Conservation (phyloP, 2,113 vertebrate genomes). For the Hymenochirus boettgeri region DNA sequence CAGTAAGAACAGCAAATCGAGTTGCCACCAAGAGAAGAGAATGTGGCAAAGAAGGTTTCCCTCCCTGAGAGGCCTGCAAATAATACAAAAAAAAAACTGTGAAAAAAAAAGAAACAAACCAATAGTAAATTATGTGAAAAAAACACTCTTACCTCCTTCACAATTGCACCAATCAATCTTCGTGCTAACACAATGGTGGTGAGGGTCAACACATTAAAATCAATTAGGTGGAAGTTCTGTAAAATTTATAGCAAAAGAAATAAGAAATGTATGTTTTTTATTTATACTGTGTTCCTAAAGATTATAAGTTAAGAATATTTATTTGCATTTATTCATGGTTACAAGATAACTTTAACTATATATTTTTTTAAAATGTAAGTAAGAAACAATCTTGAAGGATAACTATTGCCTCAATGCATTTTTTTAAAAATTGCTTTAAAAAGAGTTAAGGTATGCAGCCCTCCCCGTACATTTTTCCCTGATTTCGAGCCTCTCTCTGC, state of each 20-base stretch:
- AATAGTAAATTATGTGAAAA: not conserved
- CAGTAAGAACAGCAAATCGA: slow-evolving; percentile 90
- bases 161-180: slow-evolving; percentile 85
- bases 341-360: no score
- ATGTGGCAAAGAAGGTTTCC: slow-evolving; percentile 88
- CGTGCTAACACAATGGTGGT: slow-evolving; percentile 88
- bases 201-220: slow-evolving; percentile 96
- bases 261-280: no score
- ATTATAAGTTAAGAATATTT: no score
- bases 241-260: not conserved
- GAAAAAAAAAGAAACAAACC: slow-evolving; percentile 13
- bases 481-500: no score
- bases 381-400: no score
- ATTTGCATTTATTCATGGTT: no score
- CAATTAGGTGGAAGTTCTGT: slow-evolving; percentile 97
- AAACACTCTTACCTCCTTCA: slow-evolving; percentile 83
- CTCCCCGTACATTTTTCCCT: no score
- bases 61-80: slow-evolving; percentile 91
- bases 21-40: slow-evolving; percentile 85
- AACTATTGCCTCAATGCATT: no score
- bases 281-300: no score
- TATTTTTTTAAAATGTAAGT: no score
- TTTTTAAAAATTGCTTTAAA: no score
- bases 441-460: no score
- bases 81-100: slow-evolving; percentile 18